A percentile compares a stretch with the other conserved stretches of the same genome.
phyloP scores from a whole-genome alignment of 2,888 invertebrate genomes.

The Agrotis clavis region DNA sequence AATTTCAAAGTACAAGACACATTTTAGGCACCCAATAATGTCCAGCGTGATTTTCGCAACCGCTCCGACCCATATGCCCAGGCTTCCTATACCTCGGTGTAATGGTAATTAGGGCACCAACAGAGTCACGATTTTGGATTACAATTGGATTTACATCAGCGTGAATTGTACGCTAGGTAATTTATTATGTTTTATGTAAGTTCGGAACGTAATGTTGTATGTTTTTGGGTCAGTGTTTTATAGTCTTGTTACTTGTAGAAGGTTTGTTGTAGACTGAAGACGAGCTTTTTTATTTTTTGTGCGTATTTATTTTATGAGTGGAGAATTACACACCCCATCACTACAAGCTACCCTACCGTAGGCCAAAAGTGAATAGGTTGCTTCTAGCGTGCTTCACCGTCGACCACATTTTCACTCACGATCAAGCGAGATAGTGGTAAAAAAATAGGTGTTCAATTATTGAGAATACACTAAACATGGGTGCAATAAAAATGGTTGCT shows the following conservation, averaged over 20 bases:
- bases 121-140: conserved; percentile 70
- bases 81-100: conserved; percentile 69
- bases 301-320: too few species aligned
- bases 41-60: conserved; percentile 66
- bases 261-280: too few species aligned
- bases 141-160: conserved; percentile 59
- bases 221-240: not conserved
- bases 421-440: too few species aligned
- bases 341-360: too few species aligned
- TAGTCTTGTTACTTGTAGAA: not conserved
- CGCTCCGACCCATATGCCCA: conserved; percentile 70
- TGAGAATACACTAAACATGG: too few species aligned
- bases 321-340: too few species aligned
- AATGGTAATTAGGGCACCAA: conserved; percentile 74
- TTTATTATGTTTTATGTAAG: conserved; percentile 25
- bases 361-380: too few species aligned
- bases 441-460: too few species aligned
- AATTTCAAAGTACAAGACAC: conserved; percentile 7
- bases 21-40: conserved; percentile 49
- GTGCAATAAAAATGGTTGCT: too few species aligned
- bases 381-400: too few species aligned
- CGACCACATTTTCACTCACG: too few species aligned
- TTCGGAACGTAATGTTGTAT: not conserved
- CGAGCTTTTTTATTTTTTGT: too few species aligned
- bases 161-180: conserved; percentile 28